These are phyloP conservation scores for Corythaeola cristata DNA, from an alignment of 2,113 vertebrate species.

Conservation along the genomic window DNA sequence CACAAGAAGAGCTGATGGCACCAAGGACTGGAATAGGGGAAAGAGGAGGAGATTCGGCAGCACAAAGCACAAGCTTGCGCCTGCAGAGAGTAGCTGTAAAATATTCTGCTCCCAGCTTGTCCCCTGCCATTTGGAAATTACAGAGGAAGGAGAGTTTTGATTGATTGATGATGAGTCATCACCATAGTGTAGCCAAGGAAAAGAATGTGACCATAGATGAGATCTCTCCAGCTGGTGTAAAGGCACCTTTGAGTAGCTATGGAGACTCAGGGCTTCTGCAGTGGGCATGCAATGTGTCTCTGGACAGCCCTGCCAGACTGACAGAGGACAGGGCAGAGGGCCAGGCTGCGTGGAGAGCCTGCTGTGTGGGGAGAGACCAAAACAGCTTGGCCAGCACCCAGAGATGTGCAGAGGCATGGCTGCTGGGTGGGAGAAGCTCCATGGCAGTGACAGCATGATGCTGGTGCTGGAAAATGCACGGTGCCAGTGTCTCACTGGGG, in stretches of 20 bases:
- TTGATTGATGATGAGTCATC: not conserved
- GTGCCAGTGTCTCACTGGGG: not conserved
- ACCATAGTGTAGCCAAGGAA: not conserved
- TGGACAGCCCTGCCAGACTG: not conserved
- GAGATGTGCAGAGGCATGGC: not conserved
- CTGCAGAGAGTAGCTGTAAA: not conserved
- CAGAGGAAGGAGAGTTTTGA: not conserved
- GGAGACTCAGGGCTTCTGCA: not conserved
- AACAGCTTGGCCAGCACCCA: not conserved
- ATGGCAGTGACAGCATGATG: not conserved
- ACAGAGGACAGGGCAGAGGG: not conserved
- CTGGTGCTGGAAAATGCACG: not conserved
- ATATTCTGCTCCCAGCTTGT: not conserved
- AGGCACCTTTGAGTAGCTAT: not conserved
- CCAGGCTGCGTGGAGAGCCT: not conserved
- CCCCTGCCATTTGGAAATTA: not conserved
- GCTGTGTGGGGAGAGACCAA: not conserved
- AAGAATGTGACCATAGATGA: not conserved
- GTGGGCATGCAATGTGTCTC: not conserved
- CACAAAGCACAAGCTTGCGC: not conserved
- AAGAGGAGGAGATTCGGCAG: not conserved
- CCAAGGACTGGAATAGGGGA: accelerated
- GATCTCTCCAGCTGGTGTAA: not conserved
- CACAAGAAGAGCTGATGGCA: not conserved
- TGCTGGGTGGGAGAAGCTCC: not conserved